phyloP scores from a whole-genome alignment of 2,888 invertebrate genomes.

The Punctoribates punctum region DNA sequence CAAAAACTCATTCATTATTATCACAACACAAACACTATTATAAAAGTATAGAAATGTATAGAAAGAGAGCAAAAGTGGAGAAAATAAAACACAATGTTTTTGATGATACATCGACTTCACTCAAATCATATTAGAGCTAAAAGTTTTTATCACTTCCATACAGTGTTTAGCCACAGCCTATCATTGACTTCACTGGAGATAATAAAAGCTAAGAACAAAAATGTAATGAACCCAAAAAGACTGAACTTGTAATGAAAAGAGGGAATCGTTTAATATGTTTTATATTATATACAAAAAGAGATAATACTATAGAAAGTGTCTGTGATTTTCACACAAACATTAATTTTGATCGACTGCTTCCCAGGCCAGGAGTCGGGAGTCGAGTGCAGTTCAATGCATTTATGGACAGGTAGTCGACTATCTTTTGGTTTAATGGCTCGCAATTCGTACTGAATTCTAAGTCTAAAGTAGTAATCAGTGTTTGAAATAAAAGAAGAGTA shows the following conservation, averaged over 20 bases:
- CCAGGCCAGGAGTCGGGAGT: background rate
- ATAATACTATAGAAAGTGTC: background rate
- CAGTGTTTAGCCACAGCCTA: background rate
- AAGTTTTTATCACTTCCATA: background rate
- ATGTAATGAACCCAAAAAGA: background rate
- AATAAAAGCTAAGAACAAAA: background rate
- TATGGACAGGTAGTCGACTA: too few species aligned
- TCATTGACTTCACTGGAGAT: background rate
- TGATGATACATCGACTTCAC: constrained; percentile 9
- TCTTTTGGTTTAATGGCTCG: background rate
- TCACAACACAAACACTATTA: constrained; percentile 14
- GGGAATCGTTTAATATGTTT: background rate
- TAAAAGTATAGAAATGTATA: background rate
- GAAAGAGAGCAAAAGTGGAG: background rate
- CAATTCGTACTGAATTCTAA: background rate
- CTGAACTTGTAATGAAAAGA: background rate
- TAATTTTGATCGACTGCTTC: background rate
- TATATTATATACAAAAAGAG: background rate
- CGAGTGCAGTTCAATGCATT: too few species aligned
- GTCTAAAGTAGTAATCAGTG: background rate
- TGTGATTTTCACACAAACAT: background rate
- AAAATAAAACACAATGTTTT: background rate
- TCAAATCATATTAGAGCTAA: background rate
- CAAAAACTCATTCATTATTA: constrained; percentile 16
- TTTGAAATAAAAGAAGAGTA: background rate